These are phyloP conservation scores for Chrysolina oricalcia DNA, from an alignment of 2,888 invertebrate genomes.

Conservation along the genomic window DNA sequence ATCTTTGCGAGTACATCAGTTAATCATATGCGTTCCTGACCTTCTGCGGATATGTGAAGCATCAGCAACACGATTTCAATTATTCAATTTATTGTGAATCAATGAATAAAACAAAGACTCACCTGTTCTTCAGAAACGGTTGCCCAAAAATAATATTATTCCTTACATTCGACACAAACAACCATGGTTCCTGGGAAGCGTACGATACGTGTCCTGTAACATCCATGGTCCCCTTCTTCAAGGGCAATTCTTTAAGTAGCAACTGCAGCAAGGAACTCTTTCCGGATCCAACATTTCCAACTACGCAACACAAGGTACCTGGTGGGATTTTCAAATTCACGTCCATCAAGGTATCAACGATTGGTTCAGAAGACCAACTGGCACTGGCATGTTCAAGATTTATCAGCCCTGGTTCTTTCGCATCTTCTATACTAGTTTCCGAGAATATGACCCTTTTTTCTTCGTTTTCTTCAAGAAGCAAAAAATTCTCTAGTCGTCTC, in stretches of 20 bases:
- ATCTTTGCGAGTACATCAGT: too few relatives aligned
- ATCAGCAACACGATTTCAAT: too few relatives aligned
- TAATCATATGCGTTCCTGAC: too few relatives aligned
- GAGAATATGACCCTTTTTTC: constrained; percentile 50
- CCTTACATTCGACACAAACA: constrained; percentile 81
- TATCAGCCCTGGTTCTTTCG: constrained; percentile 50
- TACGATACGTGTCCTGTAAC: constrained; percentile 80
- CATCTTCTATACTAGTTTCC: neutral
- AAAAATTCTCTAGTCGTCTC: constrained; percentile 59
- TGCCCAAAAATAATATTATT: constrained; percentile 89
- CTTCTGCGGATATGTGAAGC: too few relatives aligned
- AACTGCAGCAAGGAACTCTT: constrained; percentile 82
- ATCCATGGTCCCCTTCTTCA: constrained; percentile 76
- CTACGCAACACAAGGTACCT: constrained; percentile 73
- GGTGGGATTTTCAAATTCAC: constrained; percentile 73
- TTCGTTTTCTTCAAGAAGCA: constrained; percentile 58
- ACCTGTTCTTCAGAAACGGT: constrained; percentile 74
- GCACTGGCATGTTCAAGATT: constrained; percentile 56
- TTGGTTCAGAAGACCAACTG: constrained; percentile 63
- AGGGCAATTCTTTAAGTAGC: constrained; percentile 82
- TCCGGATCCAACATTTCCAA: constrained; percentile 80
- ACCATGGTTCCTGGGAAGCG: constrained; percentile 88
- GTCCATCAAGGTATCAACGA: constrained; percentile 70
- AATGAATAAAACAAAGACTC: constrained; percentile 42
- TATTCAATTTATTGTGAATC: too few relatives aligned